Evolutionary conservation across 1,140 invertebrate genomes (phyloP).

Genomic region (Bombus breviceps): DNA sequence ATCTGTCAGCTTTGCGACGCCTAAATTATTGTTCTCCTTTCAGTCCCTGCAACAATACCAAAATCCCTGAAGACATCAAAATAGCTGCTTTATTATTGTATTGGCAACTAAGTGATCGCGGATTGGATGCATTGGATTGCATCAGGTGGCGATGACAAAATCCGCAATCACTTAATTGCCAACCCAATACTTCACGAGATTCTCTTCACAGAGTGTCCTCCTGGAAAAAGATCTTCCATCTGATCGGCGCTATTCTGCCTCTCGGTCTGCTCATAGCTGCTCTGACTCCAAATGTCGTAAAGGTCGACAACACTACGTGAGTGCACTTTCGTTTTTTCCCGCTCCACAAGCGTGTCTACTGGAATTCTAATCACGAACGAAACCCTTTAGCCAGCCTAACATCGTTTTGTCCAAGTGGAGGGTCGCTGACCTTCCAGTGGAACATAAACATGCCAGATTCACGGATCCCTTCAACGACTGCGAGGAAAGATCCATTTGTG

Average conservation of each 20-base stretch:
- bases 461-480: constrained; percentile 54
- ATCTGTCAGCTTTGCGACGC: no score
- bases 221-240: constrained; percentile 78
- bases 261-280: constrained; percentile 79
- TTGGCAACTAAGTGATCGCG: no score
- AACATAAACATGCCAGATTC: constrained; percentile 68
- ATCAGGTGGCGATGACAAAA: no score
- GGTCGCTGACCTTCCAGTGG: constrained; percentile 71
- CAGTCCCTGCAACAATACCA: no score
- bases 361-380: neutral
- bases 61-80: no score
- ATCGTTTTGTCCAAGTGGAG: constrained; percentile 76
- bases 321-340: constrained; percentile 25
- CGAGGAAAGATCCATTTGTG: constrained; percentile 76
- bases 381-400: constrained; percentile 67
- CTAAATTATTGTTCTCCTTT: no score
- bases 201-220: constrained; percentile 66
- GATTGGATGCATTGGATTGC: no score
- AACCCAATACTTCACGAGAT: no score
- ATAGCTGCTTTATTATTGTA: no score
- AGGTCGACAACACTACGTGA: constrained; percentile 75
- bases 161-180: no score
- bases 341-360: neutral
- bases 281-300: constrained; percentile 74
- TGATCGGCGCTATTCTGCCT: constrained; percentile 79